A percentile compares a stretch with the other conserved stretches of the same genome.
Evolutionary conservation across 2,113 vertebrate genomes (phyloP).

Genomic region (Oreotragus oreotragus): DNA sequence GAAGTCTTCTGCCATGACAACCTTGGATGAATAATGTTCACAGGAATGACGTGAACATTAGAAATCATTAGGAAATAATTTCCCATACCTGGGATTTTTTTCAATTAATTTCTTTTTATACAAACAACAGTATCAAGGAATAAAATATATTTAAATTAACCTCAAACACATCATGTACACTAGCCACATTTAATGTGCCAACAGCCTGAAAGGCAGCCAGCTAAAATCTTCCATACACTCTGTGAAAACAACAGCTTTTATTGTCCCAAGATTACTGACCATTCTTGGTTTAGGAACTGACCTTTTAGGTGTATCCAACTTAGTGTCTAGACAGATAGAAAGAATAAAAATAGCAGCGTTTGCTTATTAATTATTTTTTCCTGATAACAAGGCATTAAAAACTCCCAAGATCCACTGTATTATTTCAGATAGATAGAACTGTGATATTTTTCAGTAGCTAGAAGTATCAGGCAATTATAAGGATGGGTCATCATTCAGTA

Average conservation of each 20-base stretch:
- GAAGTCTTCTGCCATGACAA: background rate
- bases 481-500: background rate
- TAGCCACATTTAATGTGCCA: background rate
- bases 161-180: background rate
- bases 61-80: background rate
- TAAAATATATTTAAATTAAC: background rate
- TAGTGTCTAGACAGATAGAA: background rate
- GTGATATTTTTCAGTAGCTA: background rate
- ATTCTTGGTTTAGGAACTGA: background rate
- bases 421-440: background rate
- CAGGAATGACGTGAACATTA: background rate
- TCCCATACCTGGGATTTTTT: background rate
- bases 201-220: background rate
- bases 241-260: background rate
- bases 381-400: background rate
- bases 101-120: conserved; percentile 15
- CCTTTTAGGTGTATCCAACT: background rate
- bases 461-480: background rate
- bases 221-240: background rate
- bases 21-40: background rate
- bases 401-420: background rate
- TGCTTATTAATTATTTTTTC: background rate
- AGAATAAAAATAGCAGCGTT: background rate
- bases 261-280: background rate
- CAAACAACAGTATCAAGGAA: background rate